Evolutionary conservation across 2,888 invertebrate genomes (phyloP), one percentile per base, ranked within the genome.

Genomic region (Rapana venosa): DNA sequence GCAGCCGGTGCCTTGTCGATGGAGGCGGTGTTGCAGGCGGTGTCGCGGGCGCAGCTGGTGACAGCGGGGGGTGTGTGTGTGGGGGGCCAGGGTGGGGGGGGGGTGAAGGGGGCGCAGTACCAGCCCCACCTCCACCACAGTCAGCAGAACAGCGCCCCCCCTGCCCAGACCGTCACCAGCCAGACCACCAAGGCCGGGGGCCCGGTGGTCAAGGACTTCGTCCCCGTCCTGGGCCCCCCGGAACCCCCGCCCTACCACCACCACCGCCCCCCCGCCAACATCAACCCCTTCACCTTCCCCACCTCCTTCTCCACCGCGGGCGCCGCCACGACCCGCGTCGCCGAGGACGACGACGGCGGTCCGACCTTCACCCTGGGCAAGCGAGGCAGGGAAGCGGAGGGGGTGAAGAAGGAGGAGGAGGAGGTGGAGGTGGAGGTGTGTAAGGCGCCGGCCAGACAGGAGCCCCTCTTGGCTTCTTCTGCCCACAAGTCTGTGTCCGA

Each of bases 281-380:
- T 79, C 8, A 92, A 92, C 87, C 92, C 92, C 11, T 92, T 92
- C 85, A 92, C 91, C 85, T 92, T 92, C 74, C 91, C 92, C 22
- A 91, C 91, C 32, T 77, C 91, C 85, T 92, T 92, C 74, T 90
- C 92, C 22, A 91, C 91, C 32, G 66, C 89, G 22, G 91, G 90
- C 0, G 85, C 90, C 0, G 85, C 90, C 85, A 90, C 36, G 58
- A 87, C 90, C 0, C 87, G 87, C 32, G 35, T 87, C n/a, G 87
- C 87, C 32, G n/a, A 36, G 22, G 86, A 79, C 8, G 90, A 87
- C 30, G 86, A 79, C 8, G 90, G 85, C 30, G 56, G 84, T 15
- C 79, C 84, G 1, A 58, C 88, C 15, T 90, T 90, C 74, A 81
- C 90, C 0, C 79, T 88, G 35, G 70, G 30, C 84, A 56, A 77